Base-by-base conservation (phyloP, 2,797 vertebrate genomes). In the Sylvia borin region DNA sequence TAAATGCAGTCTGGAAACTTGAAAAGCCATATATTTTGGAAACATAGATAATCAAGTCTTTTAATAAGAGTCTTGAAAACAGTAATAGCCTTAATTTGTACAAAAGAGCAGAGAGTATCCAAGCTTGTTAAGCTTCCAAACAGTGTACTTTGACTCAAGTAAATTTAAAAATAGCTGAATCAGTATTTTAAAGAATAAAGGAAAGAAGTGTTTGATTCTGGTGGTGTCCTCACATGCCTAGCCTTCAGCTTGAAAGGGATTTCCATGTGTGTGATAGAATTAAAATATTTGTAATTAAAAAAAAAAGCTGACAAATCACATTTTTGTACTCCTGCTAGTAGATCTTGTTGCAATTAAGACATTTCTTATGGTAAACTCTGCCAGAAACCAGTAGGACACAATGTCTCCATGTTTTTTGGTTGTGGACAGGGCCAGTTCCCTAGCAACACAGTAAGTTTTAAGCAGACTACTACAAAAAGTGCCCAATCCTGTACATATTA, bases 111-210 rank as follows among this genome's bases (percentile, higher is more conserved):
- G 85, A 85, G 92, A 90, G 34, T 67, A 74, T 70, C 57, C 83
- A 88, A 71, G 53, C 48, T 78, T 86, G 32, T 80, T 94, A 88
- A 90, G 58, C 42, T 93, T 86, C 80, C 81, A 82, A 93, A 71
- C 29, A 31, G 74, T 68, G 67, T 62, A 60, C 74, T 93, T 92
- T 75, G 51, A 76, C 64, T 76, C 55, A 74, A 91, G 51, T 82
- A 84, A 92, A 93, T 93, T 92, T 76, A 85, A 96, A 92, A 96
- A 90, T 58, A 90, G 57, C 80, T 79, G 50, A 86, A 79, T 45
- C 65, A 9, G 50, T 92, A 54, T 76, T 88, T 91, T 60, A 66
- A 87, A 84, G 40, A 80, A 85, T 80, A 78, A 68, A 45, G 29
- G 11, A 54, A 70, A 71, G 25, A 40, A 81, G 40, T 64, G 53